Conservation (phyloP, 2,113 vertebrate genomes). For the Rhynchopsitta pachyrhyncha region DNA sequence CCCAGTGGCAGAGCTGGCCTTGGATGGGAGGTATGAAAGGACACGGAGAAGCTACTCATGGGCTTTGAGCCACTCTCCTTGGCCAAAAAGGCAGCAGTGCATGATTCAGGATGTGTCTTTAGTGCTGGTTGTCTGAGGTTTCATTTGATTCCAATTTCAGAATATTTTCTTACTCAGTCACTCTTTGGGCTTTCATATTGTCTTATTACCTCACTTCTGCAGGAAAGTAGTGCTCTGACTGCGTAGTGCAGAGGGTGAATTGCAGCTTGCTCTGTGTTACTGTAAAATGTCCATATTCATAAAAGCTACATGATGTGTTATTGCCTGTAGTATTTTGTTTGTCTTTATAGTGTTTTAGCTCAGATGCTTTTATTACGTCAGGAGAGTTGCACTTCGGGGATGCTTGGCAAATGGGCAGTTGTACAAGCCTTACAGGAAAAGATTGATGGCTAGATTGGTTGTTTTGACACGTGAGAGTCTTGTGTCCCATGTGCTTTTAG, state of each 20-base stretch:
- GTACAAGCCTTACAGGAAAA: not conserved
- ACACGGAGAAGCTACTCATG: not conserved
- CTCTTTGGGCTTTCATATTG: not conserved
- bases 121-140: not conserved
- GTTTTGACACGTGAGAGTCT: slow-evolving; percentile 23
- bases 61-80: not conserved
- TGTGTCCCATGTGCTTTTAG: not conserved
- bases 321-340: not conserved
- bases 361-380: not conserved
- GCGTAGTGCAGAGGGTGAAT: not conserved
- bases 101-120: not conserved
- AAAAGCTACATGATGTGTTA: not conserved
- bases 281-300: rapidly evolving
- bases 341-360: not conserved
- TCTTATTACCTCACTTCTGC: not conserved
- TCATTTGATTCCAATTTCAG: not conserved
- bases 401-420: rapidly evolving
- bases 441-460: not conserved
- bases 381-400: not conserved
- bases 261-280: not conserved
- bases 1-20: not conserved
- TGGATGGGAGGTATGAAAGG: rapidly evolving
- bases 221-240: not conserved
- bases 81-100: not conserved
- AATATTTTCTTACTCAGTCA: not conserved